Evolutionary conservation across 2,888 invertebrate species (phyloP).

Genomic region (Calameuta filiformis): DNA sequence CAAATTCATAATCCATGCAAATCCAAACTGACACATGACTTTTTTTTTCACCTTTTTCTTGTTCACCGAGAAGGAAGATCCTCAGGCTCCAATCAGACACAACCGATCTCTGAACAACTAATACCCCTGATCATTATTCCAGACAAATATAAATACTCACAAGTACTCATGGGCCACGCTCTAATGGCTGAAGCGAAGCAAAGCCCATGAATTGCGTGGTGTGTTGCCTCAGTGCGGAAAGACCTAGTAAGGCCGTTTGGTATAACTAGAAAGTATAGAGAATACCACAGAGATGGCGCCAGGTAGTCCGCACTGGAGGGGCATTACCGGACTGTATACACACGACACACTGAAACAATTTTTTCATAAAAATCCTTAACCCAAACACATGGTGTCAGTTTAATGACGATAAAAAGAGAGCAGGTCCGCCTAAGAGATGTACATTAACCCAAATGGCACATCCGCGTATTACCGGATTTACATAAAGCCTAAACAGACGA

Average conservation of each 20-base stretch:
- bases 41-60: neutral
- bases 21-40: conserved; percentile 29
- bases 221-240: neutral
- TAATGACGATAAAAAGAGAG: neutral
- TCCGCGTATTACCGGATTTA: neutral
- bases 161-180: neutral
- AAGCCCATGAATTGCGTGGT: neutral
- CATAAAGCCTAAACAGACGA: neutral
- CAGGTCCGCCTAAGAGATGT: neutral
- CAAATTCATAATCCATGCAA: conserved; percentile 37
- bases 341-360: neutral
- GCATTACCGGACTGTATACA: neutral
- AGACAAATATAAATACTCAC: neutral
- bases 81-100: neutral
- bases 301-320: neutral
- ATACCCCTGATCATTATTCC: neutral
- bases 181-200: neutral
- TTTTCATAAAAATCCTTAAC: neutral
- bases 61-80: neutral
- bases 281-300: neutral
- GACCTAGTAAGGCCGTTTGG: neutral
- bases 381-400: neutral
- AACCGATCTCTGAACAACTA: neutral
- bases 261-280: neutral
- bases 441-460: neutral